Evolutionary conservation across 2,888 invertebrate genomes (phyloP), one percentile per base, ranked within the genome.

Genomic region (Pristionchus fissidentatus): DNA sequence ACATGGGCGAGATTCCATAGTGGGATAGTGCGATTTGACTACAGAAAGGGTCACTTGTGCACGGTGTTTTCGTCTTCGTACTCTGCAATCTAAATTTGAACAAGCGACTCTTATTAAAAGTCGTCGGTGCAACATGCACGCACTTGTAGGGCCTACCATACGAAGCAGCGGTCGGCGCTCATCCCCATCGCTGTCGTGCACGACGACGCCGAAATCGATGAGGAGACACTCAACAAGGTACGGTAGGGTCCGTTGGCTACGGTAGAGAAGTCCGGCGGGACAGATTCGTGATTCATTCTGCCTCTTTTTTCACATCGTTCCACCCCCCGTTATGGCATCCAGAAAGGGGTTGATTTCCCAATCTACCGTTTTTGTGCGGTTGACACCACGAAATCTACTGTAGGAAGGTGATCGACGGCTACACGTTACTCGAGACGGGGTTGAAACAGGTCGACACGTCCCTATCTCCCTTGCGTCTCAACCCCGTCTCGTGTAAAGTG

Each of bases 181-280:
- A 89, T 91, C 38, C 91, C 91, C 1, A 85, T 91, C 7, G 60
- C 87, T 1, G 83, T 84, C 32, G 83, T 88, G 5, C 86, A 87
- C 73, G 89, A 91, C 57, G 86, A 87, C 38, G 87, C 87, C 3
- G 87, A 88, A 80, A 90, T 92, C 46, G 91, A 91, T 84, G 87
- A 89, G 35, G 89, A 87, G 43, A 75, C 75, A 15, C 75, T 75
- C 15, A 22, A 75, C 32, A 75, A 75, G 46, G 75, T 75, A 49
- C 26, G 41, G 70, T 62, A 62, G 62, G 32, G 3, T 1, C 4
- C 10, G 57, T n/a, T 29, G 22, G 35, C 0, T 62, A 29, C 35
- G 62, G 62, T 29, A 10, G n/a, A 62, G 29, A n/a, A 7, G 62
- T 62, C 19, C 62, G 29, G 15, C 19, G 32, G 32, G 32, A 10